Evolutionary conservation across 2,888 invertebrate species (phyloP).

Genomic region (Axea sp.): DNA sequence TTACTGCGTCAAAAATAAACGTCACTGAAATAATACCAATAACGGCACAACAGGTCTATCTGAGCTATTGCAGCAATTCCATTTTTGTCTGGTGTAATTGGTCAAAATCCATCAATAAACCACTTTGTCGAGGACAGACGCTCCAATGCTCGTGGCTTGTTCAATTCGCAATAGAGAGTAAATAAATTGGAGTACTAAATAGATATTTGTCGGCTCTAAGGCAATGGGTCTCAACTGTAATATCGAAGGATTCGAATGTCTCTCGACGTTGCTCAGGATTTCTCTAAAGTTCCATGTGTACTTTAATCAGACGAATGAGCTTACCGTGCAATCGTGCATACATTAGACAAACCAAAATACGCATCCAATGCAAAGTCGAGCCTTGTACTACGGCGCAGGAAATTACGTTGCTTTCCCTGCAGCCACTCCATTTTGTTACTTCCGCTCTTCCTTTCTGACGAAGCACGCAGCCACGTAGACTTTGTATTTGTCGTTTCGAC

Average conservation of each 20-base stretch:
- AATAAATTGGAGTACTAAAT: slow-evolving; percentile 42
- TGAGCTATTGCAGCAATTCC: slow-evolving; percentile 18
- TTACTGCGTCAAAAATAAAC: too few species aligned
- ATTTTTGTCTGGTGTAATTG: slow-evolving; percentile 33
- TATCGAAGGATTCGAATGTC: neutral
- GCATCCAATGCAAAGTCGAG: slow-evolving; percentile 20
- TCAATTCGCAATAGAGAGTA: slow-evolving; percentile 10
- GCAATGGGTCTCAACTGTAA: neutral
- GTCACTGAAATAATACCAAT: too few species aligned
- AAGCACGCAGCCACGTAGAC: slow-evolving; percentile 24
- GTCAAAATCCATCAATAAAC: slow-evolving; percentile 43
- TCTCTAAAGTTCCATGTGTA: slow-evolving; percentile 6
- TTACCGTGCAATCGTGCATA: slow-evolving; percentile 28
- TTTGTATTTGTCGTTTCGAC: slow-evolving; percentile 28
- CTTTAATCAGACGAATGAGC: slow-evolving; percentile 40
- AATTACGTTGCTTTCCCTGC: slow-evolving; percentile 52
- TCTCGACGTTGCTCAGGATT: neutral
- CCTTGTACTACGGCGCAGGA: slow-evolving; percentile 45
- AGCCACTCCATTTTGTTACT: slow-evolving; percentile 41
- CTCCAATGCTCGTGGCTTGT: slow-evolving; percentile 19
- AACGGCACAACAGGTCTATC: too few species aligned
- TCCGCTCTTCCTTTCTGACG: slow-evolving; percentile 49
- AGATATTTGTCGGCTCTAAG: slow-evolving; percentile 12
- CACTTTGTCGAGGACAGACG: slow-evolving; percentile 20
- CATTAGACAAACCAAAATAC: slow-evolving; percentile 21